Conservation (phyloP, 2,888 invertebrate genomes). For the Leptinotarsa haldemani region DNA sequence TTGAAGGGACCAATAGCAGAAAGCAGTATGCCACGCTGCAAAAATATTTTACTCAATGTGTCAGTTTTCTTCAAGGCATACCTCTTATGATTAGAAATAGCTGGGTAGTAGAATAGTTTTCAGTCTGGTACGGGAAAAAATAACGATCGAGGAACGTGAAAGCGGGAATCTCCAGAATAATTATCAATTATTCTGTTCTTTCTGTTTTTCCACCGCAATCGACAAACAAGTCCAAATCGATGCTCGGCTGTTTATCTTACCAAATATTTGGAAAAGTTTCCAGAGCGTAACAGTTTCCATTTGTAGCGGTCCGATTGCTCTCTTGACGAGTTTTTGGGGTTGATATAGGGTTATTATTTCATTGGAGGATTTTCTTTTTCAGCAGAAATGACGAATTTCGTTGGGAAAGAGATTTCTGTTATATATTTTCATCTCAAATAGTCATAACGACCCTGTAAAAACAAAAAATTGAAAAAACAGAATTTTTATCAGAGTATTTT, state of each 20-base stretch:
- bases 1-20: no score
- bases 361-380: conserved; percentile 1
- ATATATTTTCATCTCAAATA: no score
- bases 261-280: conserved; percentile 27
- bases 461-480: no score
- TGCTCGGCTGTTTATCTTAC: conserved; percentile 23
- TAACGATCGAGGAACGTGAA: no score
- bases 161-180: neutral
- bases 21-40: no score
- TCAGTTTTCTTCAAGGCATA: no score
- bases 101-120: no score
- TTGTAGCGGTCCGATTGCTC: conserved; percentile 26
- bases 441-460: no score
- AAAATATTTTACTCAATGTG: no score
- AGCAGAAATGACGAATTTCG: neutral
- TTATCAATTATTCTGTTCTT: conserved; percentile 25
- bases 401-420: neutral
- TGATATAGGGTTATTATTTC: conserved; percentile 28
- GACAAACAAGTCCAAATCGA: conserved; percentile 25
- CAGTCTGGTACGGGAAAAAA: no score
- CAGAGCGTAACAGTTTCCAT: conserved; percentile 32
- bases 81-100: no score
- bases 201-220: conserved; percentile 24
- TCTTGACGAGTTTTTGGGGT: conserved; percentile 24
- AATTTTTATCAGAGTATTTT: no score